phyloP scores from a whole-genome alignment of 2,888 invertebrate species.

The Catotricha subobsoleta region DNA sequence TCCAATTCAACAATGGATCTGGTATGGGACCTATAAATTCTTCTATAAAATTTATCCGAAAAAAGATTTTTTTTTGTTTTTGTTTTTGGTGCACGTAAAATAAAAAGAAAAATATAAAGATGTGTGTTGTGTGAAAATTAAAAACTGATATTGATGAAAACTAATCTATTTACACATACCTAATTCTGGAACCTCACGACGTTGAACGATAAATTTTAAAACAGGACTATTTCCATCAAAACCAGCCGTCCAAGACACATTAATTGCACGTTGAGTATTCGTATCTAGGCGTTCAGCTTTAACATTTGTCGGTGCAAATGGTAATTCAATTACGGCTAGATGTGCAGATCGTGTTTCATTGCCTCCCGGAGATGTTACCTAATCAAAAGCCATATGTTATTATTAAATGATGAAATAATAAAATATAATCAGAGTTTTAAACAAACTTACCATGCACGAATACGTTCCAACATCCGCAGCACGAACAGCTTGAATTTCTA shows the following conservation, averaged over 20 bases:
- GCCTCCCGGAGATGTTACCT: conserved; percentile 73
- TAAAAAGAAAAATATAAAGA: conserved; percentile 9
- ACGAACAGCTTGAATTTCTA: conserved; percentile 74
- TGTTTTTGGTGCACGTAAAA: not conserved
- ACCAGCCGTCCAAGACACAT: conserved; percentile 86
- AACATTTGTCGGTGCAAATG: conserved; percentile 80
- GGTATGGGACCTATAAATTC: conserved; percentile 62
- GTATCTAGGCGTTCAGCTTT: conserved; percentile 50
- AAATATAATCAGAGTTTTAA: not conserved
- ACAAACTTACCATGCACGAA: conserved; percentile 44
- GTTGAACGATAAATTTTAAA: conserved; percentile 80
- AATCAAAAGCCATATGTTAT: not conserved
- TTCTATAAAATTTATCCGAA: conserved; percentile 18
- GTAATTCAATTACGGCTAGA: conserved; percentile 81
- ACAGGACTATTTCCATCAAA: conserved; percentile 96
- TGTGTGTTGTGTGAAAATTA: conserved; percentile 11
- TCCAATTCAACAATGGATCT: conserved; percentile 73
- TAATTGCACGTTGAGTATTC: conserved; percentile 56
- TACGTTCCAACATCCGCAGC: conserved; percentile 90
- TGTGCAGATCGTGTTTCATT: conserved; percentile 78
- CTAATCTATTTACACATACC: conserved; percentile 36
- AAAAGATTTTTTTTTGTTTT: not conserved
- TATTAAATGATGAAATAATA: not conserved
- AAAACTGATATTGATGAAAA: conserved; percentile 9
- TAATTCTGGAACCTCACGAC: conserved; percentile 70